Evolutionary conservation across 2,888 invertebrate genomes (phyloP).

Genomic region (Acholoe squamosa): DNA sequence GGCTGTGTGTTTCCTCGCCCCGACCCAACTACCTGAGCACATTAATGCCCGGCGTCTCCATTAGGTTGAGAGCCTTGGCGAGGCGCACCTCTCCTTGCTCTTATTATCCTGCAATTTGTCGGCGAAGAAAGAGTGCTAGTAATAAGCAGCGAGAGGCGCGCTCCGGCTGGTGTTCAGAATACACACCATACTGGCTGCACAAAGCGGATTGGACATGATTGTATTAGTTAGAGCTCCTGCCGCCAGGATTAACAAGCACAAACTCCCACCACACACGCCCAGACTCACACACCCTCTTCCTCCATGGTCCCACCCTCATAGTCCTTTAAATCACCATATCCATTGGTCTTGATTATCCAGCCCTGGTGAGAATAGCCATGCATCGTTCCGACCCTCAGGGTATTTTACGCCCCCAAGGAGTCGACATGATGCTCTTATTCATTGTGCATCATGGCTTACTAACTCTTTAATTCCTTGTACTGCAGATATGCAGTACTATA

Average conservation of each 20-base stretch:
- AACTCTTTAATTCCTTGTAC: too few relatives aligned
- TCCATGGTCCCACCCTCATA: too few relatives aligned
- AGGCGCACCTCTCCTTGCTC: conserved; percentile 40
- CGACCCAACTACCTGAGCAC: conserved; percentile 30
- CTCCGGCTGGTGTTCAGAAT: neutral
- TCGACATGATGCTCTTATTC: too few relatives aligned
- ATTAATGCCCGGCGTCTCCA: conserved; percentile 19
- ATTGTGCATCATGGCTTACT: too few relatives aligned
- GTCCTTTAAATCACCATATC: too few relatives aligned
- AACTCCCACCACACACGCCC: too few relatives aligned
- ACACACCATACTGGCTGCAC: neutral
- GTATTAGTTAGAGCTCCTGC: conserved; percentile 48
- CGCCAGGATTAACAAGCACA: conserved; percentile 3
- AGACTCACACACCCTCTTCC: too few relatives aligned
- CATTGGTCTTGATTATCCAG: too few relatives aligned
- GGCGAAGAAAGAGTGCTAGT: conserved; percentile 28
- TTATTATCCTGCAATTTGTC: conserved; percentile 50
- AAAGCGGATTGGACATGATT: conserved; percentile 51
- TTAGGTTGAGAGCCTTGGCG: conserved; percentile 51
- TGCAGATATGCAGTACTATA: too few relatives aligned
- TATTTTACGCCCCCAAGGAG: too few relatives aligned
- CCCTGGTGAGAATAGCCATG: too few relatives aligned
- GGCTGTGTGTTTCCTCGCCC: conserved; percentile 46
- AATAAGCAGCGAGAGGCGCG: conserved; percentile 47
- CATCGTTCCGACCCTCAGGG: too few relatives aligned